Conservation (phyloP, 2,797 vertebrate genomes). For the Gastrophryne carolinensis region DNA sequence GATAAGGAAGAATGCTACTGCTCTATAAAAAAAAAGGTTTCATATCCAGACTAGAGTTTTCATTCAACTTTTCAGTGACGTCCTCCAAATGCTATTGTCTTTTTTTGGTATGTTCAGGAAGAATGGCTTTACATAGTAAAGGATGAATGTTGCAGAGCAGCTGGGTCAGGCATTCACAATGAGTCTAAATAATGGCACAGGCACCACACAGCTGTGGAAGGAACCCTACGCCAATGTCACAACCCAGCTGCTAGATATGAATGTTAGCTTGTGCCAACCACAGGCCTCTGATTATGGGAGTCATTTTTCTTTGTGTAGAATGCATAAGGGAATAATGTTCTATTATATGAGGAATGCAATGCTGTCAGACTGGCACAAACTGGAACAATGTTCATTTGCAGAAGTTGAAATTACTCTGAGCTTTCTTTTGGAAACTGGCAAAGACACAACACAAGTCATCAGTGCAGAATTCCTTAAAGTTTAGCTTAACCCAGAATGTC, state of each 20-base stretch:
- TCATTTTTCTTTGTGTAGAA: conserved; percentile 56
- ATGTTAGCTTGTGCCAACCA: conserved; percentile 36
- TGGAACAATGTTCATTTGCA: conserved; percentile 37
- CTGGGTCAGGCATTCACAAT: conserved; percentile 59
- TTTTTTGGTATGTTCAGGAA: background rate
- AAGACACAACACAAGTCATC: conserved; percentile 1
- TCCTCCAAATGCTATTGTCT: background rate
- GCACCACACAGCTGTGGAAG: conserved; percentile 58
- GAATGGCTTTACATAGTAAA: conserved; percentile 36
- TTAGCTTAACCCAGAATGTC: conserved; percentile 7
- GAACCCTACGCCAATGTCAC: conserved; percentile 56
- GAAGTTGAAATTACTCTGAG: conserved; percentile 45
- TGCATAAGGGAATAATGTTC: conserved; percentile 59
- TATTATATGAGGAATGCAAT: conserved; percentile 52
- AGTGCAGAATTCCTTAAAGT: conserved; percentile 9
- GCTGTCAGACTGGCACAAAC: conserved; percentile 54
- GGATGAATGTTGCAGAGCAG: conserved; percentile 59
- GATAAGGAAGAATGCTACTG: no score
- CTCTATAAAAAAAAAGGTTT: background rate
- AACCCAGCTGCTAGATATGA: conserved; percentile 49
- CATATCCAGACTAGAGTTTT: background rate
- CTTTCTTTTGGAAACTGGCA: conserved; percentile 38
- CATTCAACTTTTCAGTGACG: background rate
- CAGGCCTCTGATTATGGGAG: conserved; percentile 54
- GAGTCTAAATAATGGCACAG: conserved; percentile 53